Evolutionary conservation across 2,797 vertebrate species (phyloP), one percentile per base, ranked within the genome.

Genomic region (Enteromius thamalakanensis): DNA sequence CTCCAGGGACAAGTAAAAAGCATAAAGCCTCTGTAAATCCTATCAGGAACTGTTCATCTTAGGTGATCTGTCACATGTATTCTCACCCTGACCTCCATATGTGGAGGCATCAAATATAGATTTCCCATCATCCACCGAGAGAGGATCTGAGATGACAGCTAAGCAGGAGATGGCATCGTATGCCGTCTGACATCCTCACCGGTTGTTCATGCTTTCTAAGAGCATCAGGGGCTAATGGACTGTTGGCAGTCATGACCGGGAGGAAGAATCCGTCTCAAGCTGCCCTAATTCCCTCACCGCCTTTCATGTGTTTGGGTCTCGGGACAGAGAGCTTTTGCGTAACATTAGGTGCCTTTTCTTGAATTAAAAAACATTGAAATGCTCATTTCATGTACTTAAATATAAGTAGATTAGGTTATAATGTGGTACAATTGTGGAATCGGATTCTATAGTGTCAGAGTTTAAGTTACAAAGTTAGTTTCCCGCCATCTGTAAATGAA

Each of bases 171-270:
- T 79, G 76, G 55, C 37, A 51, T 53, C 32, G 12, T 32, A 34
- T 26, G 51, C 55, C 11, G 1, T 15, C 42, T 37, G 58, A 75
- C 42, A 75, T 53, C 42, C 70, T 49, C 12, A 8, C 55, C 42
- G 71, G 70, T 76, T 37, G n/a, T 68, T 76, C 32, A 55, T 0
- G n/a, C 47, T 67, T 68, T 55, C 32, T 82, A 76, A 76, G 80
- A 55, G 80, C 71, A 82, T 82, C 80, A 76, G 60, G 32, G 69
- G 1, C 62, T 76, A 76, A 76, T 45, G 72, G 34, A 76, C 47
- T 32, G 62, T 42, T 76, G 62, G 62, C 81, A 42, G 62, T 4
- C 17, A n/a, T 72, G 55, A 64, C 69, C 4, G 7, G 4, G 17
- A 67, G 49, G 72, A 76, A 40, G 62, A 76, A 76, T 82, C 62